Evolutionary conservation across 1,140 invertebrate genomes (phyloP), one percentile per base, ranked within the genome.

Genomic region (Papilio dardanus): DNA sequence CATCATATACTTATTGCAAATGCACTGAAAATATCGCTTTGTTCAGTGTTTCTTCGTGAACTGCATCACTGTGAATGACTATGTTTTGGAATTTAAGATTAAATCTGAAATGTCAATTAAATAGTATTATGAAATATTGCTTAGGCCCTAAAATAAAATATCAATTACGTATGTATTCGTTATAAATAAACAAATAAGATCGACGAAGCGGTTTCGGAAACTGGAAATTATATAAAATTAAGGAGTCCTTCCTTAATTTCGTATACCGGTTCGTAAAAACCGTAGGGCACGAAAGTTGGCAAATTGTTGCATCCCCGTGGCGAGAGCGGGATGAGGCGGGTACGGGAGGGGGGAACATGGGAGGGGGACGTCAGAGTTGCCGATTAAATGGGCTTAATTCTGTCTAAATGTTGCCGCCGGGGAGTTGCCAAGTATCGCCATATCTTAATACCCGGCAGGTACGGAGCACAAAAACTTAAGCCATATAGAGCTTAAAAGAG

Each of bases 321-420:
- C 24, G 10, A 62, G 54, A 62, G 24, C 24, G 24, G 12, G 54
- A 24, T 10, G 21, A 3, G 10, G 14, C 24, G 12, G 24, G 5
- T 10, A 24, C 10, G 54, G 54, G 54, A 54, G 50, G 21, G 81
- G 66, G 77, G 75, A 80, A 86, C 85, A 65, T 73, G 81, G 19
- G 50, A 82, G 71, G 79, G 76, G 76, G 81, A 81, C 86, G 87
- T 83, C 79, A 82, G 87, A 81, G 85, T 83, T 79, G 83, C 75
- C 85, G 82, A 90, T 92, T 92, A 90, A 92, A 85, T 88, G 83
- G 83, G 88, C 88, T 91, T 92, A 91, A 92, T 92, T 88, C 85
- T 79, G 82, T 81, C 83, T 87, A 91, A 92, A 89, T 88, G 84
- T 89, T 88, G 88, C 83, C 86, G 82, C 79, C 82, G 88, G 86